These are phyloP conservation scores for Ammospiza maritima DNA, from an alignment of 2,797 vertebrate species.

Conservation along the genomic window DNA sequence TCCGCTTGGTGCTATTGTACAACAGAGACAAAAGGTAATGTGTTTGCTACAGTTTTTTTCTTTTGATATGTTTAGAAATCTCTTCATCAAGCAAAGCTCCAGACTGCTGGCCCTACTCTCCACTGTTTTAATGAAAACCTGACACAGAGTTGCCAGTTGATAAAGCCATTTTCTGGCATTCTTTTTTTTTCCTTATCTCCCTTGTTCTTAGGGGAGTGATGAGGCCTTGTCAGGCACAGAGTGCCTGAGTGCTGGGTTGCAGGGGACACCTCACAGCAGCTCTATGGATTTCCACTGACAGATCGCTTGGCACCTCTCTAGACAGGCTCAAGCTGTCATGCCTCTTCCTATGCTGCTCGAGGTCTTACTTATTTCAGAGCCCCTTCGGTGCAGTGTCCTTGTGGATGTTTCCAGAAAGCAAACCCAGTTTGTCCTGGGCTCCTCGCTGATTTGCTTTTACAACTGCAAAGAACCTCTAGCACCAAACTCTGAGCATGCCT, in stretches of 20 bases:
- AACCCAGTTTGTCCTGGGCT: background rate
- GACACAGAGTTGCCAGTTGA: constrained; percentile 36
- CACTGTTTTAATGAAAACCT: constrained; percentile 67
- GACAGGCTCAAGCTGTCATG: background rate
- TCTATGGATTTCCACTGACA: background rate
- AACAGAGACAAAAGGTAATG: constrained; percentile 70
- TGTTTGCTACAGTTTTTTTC: constrained; percentile 1
- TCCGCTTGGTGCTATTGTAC: constrained; percentile 50
- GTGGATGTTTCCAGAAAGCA: background rate
- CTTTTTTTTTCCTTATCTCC: constrained; percentile 66
- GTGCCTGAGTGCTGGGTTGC: background rate
- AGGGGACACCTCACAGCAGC: background rate
- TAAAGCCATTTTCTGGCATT: constrained; percentile 61
- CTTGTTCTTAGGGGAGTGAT: constrained; percentile 45
- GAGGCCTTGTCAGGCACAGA: background rate
- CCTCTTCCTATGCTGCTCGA: background rate
- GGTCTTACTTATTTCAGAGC: background rate
- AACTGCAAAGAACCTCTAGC: background rate
- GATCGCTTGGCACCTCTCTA: background rate
- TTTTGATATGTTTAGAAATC: constrained; percentile 34
- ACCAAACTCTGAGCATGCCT: background rate
- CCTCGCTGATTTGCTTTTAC: background rate
- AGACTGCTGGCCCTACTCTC: constrained; percentile 15
- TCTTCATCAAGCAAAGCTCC: constrained; percentile 65
- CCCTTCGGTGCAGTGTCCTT: background rate